Base-by-base conservation (phyloP, 2,888 invertebrate species). In the Aradus depressus region DNA sequence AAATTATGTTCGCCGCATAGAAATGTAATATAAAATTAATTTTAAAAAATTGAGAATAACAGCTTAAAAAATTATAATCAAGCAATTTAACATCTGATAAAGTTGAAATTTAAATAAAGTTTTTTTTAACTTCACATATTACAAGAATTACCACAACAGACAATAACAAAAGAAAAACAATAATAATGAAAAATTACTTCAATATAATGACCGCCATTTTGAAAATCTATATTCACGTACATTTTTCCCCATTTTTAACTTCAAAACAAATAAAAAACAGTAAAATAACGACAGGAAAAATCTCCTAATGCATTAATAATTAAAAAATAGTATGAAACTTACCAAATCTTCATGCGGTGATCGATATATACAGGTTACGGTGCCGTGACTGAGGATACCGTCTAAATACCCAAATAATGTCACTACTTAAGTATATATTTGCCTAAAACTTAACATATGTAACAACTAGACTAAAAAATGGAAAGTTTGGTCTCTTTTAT, bases 181-280 rank as follows among this genome's bases (percentile, higher is more conserved):
- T 38, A 4, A 38, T 12, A 6, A 4, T 19, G 10, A 16, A 38
- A 38, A 38, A 38, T n/a, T n/a, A 21, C 10, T 10, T 8, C 22
- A 22, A 38, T 21, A 38, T 21, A 19, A 38, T 16, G 31, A 41
- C 28, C 25, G 49, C 49, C 49, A 49, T 49, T 49, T 49, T 49
- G 49, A 31, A 49, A 49, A 49, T 49, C 49, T 41, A 49, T 49
- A 49, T 41, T 49, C 39, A 48, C 38, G 22, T 25, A 31, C 37
- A 19, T 26, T 10, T 3, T 38, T 38, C 47, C 4, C 21, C n/a
- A 21, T 4, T 26, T 21, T 25, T 2, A 47, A 6, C 10, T 10
- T 21, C 28, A 12, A 16, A 47, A 37, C 19, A 19, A 14, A 4
- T 1, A 34, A 23, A 8, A 22, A 34, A 22, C 34, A 43, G 23